Percentiles rank a stretch among this genome's conserved stretches.
phyloP scores from a whole-genome alignment of 2,113 vertebrate genomes.

The Cromileptes altivelis region DNA sequence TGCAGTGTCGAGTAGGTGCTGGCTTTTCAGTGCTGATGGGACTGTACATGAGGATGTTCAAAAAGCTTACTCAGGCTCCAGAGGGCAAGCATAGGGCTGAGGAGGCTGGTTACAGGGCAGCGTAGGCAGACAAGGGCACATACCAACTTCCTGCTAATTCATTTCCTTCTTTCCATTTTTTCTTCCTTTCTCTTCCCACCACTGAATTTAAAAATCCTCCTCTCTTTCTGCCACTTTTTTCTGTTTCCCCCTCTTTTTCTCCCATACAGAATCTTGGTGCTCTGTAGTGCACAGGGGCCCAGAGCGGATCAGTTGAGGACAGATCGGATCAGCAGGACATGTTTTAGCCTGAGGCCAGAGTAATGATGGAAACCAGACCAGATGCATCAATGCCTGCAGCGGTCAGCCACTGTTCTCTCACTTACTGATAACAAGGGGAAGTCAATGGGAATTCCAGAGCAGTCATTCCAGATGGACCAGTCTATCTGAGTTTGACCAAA shows the following conservation, averaged over 20 bases:
- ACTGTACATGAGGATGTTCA: slow-evolving; percentile 2
- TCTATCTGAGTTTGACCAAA: slow-evolving; percentile 37
- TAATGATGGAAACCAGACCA: slow-evolving; percentile 74
- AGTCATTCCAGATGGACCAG: slow-evolving; percentile 36
- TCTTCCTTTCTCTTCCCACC: neutral
- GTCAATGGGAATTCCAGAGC: slow-evolving; percentile 57
- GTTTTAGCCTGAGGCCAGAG: slow-evolving; percentile 72
- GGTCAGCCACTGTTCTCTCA: slow-evolving; percentile 59
- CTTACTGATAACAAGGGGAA: slow-evolving; percentile 61
- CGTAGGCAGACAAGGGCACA: neutral
- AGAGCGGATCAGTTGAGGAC: slow-evolving; percentile 66
- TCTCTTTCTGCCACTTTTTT: neutral
- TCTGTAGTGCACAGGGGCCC: slow-evolving; percentile 43
- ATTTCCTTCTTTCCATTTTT: neutral
- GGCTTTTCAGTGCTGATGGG: neutral
- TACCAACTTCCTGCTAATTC: neutral
- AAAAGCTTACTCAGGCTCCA: neutral
- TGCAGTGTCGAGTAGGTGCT: neutral
- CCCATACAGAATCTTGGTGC: slow-evolving; percentile 6
- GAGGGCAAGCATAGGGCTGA: slow-evolving; percentile 2
- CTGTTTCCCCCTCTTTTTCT: neutral
- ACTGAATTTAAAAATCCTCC: neutral
- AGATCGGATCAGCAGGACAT: slow-evolving; percentile 71
- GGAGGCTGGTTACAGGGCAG: neutral
- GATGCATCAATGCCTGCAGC: slow-evolving; percentile 72